Evolutionary conservation across 1,140 invertebrate species (phyloP).

Genomic region (Dendroctonus ponderosae): DNA sequence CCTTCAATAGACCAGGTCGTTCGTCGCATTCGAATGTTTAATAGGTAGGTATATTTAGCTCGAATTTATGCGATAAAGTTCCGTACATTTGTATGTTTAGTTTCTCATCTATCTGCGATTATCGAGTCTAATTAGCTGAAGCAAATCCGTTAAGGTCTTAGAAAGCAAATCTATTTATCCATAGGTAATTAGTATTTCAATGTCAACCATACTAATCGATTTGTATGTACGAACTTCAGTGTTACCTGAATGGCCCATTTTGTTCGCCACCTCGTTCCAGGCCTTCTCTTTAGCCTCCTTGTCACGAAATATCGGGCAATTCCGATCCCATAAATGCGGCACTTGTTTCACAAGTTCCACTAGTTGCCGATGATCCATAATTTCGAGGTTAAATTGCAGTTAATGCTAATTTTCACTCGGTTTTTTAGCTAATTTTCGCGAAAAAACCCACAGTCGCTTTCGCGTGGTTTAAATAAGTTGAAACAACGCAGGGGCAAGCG

Average conservation of each 20-base stretch:
- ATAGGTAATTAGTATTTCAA: too few relatives aligned
- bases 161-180: too few relatives aligned
- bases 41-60: too few relatives aligned
- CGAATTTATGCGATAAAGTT: too few relatives aligned
- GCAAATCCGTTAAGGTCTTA: too few relatives aligned
- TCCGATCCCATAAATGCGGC: slow-evolving; percentile 38
- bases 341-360: slow-evolving; percentile 32
- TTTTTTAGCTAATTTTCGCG: neutral
- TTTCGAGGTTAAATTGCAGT: neutral
- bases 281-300: slow-evolving; percentile 35
- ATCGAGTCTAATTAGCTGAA: too few relatives aligned
- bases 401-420: neutral
- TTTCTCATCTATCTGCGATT: too few relatives aligned
- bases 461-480: neutral
- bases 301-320: slow-evolving; percentile 33
- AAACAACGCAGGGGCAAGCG: neutral
- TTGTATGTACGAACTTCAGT: neutral
- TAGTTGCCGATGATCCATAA: slow-evolving; percentile 32
- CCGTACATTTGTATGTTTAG: too few relatives aligned
- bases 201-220: too few relatives aligned
- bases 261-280: slow-evolving; percentile 33
- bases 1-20: too few relatives aligned
- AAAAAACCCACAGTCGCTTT: neutral
- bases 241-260: slow-evolving; percentile 37
- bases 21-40: too few relatives aligned